Percentiles rank a stretch among this genome's conserved stretches.
Evolutionary conservation across 2,888 invertebrate genomes (phyloP).

Genomic region (Thalpophila matura): DNA sequence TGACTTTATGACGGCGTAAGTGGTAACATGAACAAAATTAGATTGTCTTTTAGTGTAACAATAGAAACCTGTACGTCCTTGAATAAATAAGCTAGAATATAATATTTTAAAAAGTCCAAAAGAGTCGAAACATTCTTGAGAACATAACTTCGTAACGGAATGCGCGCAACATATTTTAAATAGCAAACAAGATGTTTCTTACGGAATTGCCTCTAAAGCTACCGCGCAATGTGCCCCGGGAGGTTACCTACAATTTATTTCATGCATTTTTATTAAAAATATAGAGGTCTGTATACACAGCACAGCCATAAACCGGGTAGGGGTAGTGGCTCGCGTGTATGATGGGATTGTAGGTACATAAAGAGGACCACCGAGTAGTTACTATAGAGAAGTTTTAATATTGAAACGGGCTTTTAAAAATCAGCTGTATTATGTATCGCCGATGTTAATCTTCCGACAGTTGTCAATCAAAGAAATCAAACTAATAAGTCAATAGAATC

Average conservation of each 20-base stretch:
- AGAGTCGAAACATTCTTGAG: not conserved
- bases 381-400: not conserved
- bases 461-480: too few relatives aligned
- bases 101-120: too few relatives aligned
- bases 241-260: conserved; percentile 23
- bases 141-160: not conserved
- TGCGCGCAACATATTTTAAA: conserved; percentile 4
- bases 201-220: conserved; percentile 16
- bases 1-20: not conserved
- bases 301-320: not conserved
- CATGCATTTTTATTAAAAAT: conserved; percentile 18
- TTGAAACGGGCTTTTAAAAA: not conserved
- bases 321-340: not conserved
- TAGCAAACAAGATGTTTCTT: conserved; percentile 17
- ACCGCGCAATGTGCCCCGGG: conserved; percentile 17
- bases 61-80: not conserved
- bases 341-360: not conserved
- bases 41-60: too few relatives aligned
- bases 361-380: not conserved
- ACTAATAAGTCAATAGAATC: too few relatives aligned
- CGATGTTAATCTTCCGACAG: not conserved
- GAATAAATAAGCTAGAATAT: not conserved
- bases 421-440: too few relatives aligned
- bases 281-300: not conserved
- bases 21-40: too few relatives aligned